Base-by-base conservation (phyloP, 2,797 vertebrate species). In the Acridotheres tristis region DNA sequence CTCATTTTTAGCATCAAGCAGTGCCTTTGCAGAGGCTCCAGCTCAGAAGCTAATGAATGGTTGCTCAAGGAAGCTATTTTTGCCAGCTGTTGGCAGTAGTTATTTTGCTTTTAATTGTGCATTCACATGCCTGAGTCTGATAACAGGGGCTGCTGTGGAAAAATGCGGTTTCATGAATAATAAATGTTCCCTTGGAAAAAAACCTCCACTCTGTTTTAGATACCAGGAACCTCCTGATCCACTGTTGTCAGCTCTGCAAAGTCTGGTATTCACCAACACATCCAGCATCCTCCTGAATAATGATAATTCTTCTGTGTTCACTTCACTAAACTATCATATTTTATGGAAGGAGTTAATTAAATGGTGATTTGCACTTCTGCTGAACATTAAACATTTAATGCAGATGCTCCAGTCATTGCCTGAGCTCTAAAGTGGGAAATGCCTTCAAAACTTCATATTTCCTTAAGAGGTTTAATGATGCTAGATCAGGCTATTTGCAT, bases 311-410 rank as follows among this genome's bases (percentile, higher is more conserved):
- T 96, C 93, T 94, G 91, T 90, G 93, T 75, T 96, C 95, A 96
- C 95, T 91, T 94, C 88, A 93, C 95, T 91, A 96, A 96, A 89
- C 86, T 62, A 95, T 96, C 95, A 89, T 94, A 97, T 96, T 96
- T 96, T 96, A 96, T 96, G 88, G 93, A 94, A 96, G 86, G 89
- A 97, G 96, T 96, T 96, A 97, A 97, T 97, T 96, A 96, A 97
- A 96, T 90, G 86, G 91, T 96, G 94, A 96, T 96, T 96, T 96
- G 94, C 96, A 96, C 93, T 96, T 97, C 95, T 48, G 76, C 69
- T 94, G 94, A 94, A 90, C 96, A 95, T 96, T 96, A 96, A 96
- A 96, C 93, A 95, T 94, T 96, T 95, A 94, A 95, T 96, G 90
- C 96, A 97, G 94, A 96, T 96, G 95, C 90, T 96, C 94, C 72